Conservation (phyloP, 1,140 invertebrate genomes). For the Cotesia typhae region DNA sequence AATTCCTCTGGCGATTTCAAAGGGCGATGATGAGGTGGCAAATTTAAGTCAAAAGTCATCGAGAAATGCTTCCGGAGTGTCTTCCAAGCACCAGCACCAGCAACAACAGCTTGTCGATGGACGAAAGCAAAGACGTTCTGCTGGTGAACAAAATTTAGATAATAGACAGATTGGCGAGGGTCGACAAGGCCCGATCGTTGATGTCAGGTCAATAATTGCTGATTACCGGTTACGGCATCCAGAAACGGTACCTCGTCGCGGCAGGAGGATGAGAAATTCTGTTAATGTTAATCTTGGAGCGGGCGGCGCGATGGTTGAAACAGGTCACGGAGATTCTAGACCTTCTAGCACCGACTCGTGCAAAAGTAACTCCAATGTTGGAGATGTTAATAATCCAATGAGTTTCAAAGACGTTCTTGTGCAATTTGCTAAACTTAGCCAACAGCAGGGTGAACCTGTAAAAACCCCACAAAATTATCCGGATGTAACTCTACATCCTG, state of each 20-base stretch:
- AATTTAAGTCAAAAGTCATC: slow-evolving; percentile 30
- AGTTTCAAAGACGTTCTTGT: slow-evolving; percentile 82
- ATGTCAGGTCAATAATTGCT: slow-evolving; percentile 84
- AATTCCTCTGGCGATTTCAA: not conserved
- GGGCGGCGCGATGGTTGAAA: slow-evolving; percentile 62
- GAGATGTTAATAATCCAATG: slow-evolving; percentile 56
- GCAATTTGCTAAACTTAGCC: slow-evolving; percentile 75
- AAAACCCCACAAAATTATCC: slow-evolving; percentile 76
- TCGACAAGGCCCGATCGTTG: slow-evolving; percentile 78
- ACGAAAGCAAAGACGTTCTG: slow-evolving; percentile 45
- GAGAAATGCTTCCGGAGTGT: slow-evolving; percentile 33
- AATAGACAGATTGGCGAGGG: slow-evolving; percentile 69
- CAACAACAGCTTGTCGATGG: slow-evolving; percentile 33
- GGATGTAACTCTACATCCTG: slow-evolving; percentile 79
- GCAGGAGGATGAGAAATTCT: slow-evolving; percentile 62
- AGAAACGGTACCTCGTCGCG: slow-evolving; percentile 70
- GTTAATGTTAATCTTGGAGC: slow-evolving; percentile 59
- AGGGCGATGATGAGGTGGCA: slow-evolving; percentile 15
- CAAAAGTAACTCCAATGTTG: slow-evolving; percentile 60
- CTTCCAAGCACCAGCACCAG: slow-evolving; percentile 39
- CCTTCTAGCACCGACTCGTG: slow-evolving; percentile 68
- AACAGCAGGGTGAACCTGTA: slow-evolving; percentile 65
- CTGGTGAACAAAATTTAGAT: slow-evolving; percentile 45
- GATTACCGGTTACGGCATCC: slow-evolving; percentile 81
- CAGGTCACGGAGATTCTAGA: slow-evolving; percentile 57